phyloP scores from a whole-genome alignment of 2,888 invertebrate species.

The Agonopterix arenella region DNA sequence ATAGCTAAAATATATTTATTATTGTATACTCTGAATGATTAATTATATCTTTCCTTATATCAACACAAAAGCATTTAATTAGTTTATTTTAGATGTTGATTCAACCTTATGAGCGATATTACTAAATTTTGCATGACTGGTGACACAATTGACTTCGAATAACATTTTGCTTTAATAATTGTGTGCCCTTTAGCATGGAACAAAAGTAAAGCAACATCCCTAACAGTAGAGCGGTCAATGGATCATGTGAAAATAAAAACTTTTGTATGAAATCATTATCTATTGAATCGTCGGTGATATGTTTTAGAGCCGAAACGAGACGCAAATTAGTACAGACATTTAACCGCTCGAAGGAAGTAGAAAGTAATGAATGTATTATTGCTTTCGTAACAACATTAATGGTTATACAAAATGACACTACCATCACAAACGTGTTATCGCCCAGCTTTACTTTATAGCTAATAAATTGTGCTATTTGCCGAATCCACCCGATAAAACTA shows the following conservation, averaged over 20 bases:
- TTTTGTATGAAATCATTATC: conserved; percentile 15
- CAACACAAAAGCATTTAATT: background rate
- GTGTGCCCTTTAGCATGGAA: conserved; percentile 43
- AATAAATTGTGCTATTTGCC: conserved; percentile 65
- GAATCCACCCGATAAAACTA: conserved; percentile 37
- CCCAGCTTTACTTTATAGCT: conserved; percentile 50
- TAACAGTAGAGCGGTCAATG: conserved; percentile 29
- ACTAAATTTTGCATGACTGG: conserved; percentile 3
- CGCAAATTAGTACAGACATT: conserved; percentile 13
- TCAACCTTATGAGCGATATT: conserved; percentile 1
- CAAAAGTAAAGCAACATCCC: conserved; percentile 60
- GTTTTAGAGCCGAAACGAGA: conserved; percentile 27
- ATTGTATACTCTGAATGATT: conserved; percentile 19
- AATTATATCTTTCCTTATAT: conserved; percentile 2
- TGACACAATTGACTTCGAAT: conserved; percentile 19
- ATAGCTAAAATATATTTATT: conserved; percentile 24
- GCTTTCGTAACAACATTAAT: conserved; percentile 40
- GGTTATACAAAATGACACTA: conserved; percentile 30
- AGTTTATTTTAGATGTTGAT: background rate
- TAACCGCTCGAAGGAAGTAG: conserved; percentile 28
- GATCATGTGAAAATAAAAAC: conserved; percentile 9
- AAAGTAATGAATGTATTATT: conserved; percentile 29
- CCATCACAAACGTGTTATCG: conserved; percentile 31
- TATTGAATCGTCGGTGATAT: conserved; percentile 48
- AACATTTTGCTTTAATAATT: conserved; percentile 1